Conservation (phyloP, 2,113 vertebrate species). For the Dasyprocta punctata region DNA sequence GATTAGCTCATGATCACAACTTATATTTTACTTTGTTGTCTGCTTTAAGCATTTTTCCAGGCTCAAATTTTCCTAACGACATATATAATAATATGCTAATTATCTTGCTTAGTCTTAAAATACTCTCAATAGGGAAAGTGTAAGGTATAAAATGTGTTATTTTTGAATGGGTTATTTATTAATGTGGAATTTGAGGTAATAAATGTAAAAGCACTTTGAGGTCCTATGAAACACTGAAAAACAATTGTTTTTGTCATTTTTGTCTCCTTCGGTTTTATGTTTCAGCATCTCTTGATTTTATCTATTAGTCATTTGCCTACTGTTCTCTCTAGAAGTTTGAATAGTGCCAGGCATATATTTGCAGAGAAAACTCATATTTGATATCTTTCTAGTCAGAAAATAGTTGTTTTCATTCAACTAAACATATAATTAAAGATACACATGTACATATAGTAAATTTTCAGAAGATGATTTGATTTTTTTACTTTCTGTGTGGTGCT, state of each 20-base stretch:
- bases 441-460: slow-evolving; percentile 40
- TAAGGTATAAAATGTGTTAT: background rate
- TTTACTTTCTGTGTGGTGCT: background rate
- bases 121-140: background rate
- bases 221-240: background rate
- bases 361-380: slow-evolving; percentile 63
- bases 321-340: slow-evolving; percentile 29
- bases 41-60: slow-evolving; percentile 28
- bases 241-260: background rate
- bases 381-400: slow-evolving; percentile 69
- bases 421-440: slow-evolving; percentile 35
- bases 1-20: slow-evolving; percentile 38
- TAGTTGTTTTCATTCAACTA: slow-evolving; percentile 62
- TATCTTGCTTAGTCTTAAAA: slow-evolving; percentile 12
- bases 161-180: slow-evolving; percentile 21
- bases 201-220: slow-evolving; percentile 27
- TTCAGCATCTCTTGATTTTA: background rate
- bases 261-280: background rate
- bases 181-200: slow-evolving; percentile 8
- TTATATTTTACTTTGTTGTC: slow-evolving; percentile 43
- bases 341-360: slow-evolving; percentile 31
- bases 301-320: background rate
- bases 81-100: slow-evolving; percentile 11
- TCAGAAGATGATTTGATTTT: slow-evolving; percentile 55
- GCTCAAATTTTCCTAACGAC: slow-evolving; percentile 22